Base-by-base conservation (phyloP, 1,140 invertebrate species). In the Listronotus bonariensis region DNA sequence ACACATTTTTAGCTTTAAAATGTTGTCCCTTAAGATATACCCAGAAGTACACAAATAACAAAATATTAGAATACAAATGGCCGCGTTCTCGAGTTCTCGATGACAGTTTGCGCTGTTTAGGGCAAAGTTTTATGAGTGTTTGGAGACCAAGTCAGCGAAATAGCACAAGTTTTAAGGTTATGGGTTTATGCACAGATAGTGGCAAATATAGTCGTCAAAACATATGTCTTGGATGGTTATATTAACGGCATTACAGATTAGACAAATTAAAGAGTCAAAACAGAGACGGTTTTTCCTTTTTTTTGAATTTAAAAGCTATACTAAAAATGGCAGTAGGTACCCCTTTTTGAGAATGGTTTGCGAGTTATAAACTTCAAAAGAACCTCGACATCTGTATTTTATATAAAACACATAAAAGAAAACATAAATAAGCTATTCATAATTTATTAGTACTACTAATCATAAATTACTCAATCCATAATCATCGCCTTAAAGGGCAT, bases 31-130 rank as follows among this genome's bases (percentile, higher is more conserved):
- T 34, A 5, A 9, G 9, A 5, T 34, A 53, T 59, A 26, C 49
- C 58, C 58, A 9, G 10, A 53, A 61, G 58, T 42, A 38, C 48
- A 53, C 58, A 61, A 61, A 61, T 61, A 61, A 61, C 48, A 48
- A 61, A 61, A 61, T 61, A 61, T 61, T 61, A 52, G 58, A 61
- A 61, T 61, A 61, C 18, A 61, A 61, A 61, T 53, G 49, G 48
- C 20, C 58, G 17, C 48, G 12, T 61, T 41, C 20, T 52, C 58
- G 58, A 61, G 36, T 53, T 43, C 17, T 36, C 48, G 58, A 61
- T 52, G 58, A 61, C 58, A 61, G 48, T 53, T 55, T 18, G 15
- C 38, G n/a, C 58, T 45, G 40, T 52, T 61, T 61, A 52, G 41
- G 38, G 58, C 48, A 52, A 61, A 61, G 48, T 61, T 61, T 61